phyloP scores from a whole-genome alignment of 2,888 invertebrate species.

The Himalopsyche kuldschensis region DNA sequence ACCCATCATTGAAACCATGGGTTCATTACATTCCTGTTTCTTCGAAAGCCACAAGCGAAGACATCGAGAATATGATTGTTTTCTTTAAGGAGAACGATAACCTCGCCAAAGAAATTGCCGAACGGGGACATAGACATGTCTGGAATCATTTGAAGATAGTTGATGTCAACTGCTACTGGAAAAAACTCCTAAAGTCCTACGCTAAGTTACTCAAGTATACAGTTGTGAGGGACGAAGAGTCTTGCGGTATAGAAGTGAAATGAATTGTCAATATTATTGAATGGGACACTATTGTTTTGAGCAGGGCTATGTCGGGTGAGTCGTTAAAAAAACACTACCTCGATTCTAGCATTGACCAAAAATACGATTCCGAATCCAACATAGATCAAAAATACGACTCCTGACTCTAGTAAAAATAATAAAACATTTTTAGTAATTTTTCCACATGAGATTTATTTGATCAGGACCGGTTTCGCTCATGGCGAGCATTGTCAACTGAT shows the following conservation, averaged over 20 bases:
- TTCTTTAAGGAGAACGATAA: conserved; percentile 78
- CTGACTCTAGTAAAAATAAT: too few species aligned
- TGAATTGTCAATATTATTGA: neutral
- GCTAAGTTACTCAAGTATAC: conserved; percentile 71
- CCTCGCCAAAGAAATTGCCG: conserved; percentile 75
- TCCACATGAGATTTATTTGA: too few species aligned
- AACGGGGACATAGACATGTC: conserved; percentile 80
- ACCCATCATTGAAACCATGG: conserved; percentile 89
- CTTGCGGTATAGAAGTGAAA: neutral
- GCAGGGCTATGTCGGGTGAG: too few species aligned
- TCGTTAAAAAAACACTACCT: too few species aligned
- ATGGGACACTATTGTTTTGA: too few species aligned
- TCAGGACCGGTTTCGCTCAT: too few species aligned
- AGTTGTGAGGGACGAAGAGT: conserved; percentile 55
- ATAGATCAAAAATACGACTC: too few species aligned
- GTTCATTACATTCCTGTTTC: conserved; percentile 89
- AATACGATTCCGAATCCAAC: too few species aligned
- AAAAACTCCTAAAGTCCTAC: conserved; percentile 72
- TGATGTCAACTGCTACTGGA: conserved; percentile 89
- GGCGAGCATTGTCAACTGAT: too few species aligned
- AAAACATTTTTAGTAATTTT: too few species aligned
- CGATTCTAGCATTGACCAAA: too few species aligned
- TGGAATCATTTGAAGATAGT: conserved; percentile 80
- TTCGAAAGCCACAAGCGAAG: conserved; percentile 63
- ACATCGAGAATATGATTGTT: conserved; percentile 71